A percentile compares a stretch with the other conserved stretches of the same genome.
Conservation (phyloP, 1,140 invertebrate species). For the Holcopasites calliopsidis region DNA sequence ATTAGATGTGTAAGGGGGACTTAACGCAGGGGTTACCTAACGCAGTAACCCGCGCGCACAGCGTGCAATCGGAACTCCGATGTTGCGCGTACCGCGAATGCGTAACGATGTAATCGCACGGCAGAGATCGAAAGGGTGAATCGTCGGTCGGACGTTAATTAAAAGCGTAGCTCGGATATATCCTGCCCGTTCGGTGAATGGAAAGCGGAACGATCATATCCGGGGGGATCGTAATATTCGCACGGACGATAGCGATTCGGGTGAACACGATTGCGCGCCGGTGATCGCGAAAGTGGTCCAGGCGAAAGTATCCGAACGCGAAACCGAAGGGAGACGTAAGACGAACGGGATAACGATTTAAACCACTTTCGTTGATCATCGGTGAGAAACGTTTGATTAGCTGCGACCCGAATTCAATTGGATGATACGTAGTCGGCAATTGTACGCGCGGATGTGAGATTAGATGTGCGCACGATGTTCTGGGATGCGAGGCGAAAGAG, state of each 20-base stretch:
- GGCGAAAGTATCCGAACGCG: too few relatives aligned
- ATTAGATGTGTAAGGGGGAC: slow-evolving; percentile 21
- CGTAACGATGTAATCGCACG: too few relatives aligned
- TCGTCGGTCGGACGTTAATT: slow-evolving; percentile 12
- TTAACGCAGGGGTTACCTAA: slow-evolving; percentile 42
- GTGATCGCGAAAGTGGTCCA: too few relatives aligned
- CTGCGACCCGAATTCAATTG: slow-evolving; percentile 4
- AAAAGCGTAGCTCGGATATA: too few relatives aligned
- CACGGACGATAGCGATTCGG: too few relatives aligned
- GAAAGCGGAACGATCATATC: background rate
- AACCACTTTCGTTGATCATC: too few relatives aligned
- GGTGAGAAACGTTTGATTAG: slow-evolving; percentile 5
- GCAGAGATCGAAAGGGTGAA: background rate
- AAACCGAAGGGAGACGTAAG: too few relatives aligned
- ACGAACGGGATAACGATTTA: too few relatives aligned
- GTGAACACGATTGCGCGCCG: too few relatives aligned
- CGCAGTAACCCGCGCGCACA: slow-evolving; percentile 4
- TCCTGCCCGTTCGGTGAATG: background rate
- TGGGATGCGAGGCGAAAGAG: background rate
- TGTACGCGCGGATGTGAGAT: background rate
- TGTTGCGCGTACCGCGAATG: too few relatives aligned
- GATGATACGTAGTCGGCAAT: background rate
- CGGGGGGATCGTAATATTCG: too few relatives aligned
- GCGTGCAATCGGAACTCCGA: background rate
- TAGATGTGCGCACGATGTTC: background rate